phyloP scores from a whole-genome alignment of 37 sponge, comb jelly and placozoan species.

The Tethya wilhelma region DNA sequence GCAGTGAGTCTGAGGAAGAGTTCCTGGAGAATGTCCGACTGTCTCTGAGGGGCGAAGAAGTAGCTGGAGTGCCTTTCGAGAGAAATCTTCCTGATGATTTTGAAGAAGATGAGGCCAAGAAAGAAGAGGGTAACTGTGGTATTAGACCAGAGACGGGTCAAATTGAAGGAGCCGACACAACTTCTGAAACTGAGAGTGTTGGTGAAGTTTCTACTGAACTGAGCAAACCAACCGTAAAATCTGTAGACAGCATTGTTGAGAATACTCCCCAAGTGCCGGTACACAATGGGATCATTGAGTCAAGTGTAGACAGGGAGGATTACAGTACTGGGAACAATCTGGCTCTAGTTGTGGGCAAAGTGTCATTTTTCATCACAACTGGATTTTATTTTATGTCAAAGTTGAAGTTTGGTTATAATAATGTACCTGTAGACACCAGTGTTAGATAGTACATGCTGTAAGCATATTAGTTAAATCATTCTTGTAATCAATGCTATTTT shows the following conservation, averaged over 20 bases:
- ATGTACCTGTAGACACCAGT: no score
- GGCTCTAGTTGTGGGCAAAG: no score
- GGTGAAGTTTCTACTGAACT: not conserved
- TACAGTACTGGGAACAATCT: no score
- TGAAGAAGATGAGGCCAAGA: conserved; percentile 6
- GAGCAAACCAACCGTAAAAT: no score
- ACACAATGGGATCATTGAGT: not conserved
- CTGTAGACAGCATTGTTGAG: no score
- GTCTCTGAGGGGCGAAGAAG: conserved; percentile 35
- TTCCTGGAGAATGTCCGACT: conserved; percentile 29
- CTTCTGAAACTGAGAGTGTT: not conserved
- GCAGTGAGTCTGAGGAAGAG: conserved; percentile 35
- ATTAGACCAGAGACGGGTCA: not conserved
- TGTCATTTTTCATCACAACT: no score
- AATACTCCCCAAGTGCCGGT: not conserved
- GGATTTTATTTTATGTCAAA: no score
- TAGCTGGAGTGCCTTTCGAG: conserved; percentile 33
- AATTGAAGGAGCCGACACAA: not conserved
- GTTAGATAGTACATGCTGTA: no score
- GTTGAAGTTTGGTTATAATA: no score
- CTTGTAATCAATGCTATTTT: no score
- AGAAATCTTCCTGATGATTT: conserved; percentile 27
- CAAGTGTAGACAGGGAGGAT: conserved; percentile 10
- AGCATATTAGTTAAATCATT: no score
- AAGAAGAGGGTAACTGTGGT: conserved; percentile 10